Conservation (phyloP, 2,888 invertebrate species). For the Pterobdella sp. region DNA sequence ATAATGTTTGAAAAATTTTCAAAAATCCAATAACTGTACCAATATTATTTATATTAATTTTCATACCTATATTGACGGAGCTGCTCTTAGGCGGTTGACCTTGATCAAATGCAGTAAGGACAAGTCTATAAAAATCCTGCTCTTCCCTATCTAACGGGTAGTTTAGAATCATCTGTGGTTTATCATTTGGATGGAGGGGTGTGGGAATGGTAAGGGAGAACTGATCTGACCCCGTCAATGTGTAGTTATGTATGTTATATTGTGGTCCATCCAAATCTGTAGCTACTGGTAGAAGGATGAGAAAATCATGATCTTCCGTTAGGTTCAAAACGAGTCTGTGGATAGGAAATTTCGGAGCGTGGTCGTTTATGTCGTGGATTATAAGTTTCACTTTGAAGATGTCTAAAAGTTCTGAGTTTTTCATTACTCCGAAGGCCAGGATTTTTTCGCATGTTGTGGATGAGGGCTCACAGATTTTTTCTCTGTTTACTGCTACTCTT, state of each 20-base stretch:
- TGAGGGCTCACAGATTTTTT: background rate
- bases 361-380: slow-evolving; percentile 8
- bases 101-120: background rate
- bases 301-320: background rate
- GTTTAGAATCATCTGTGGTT: background rate
- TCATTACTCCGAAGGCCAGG: background rate
- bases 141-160: background rate
- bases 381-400: background rate
- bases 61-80: background rate
- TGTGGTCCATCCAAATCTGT: background rate
- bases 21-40: too few species aligned
- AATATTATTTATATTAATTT: background rate
- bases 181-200: background rate
- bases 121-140: background rate
- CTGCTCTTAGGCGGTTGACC: background rate
- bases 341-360: background rate
- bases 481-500: background rate
- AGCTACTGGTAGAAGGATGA: background rate
- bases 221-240: background rate
- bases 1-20: too few species aligned
- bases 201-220: background rate
- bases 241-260: background rate
- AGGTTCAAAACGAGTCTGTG: slow-evolving; percentile 2
- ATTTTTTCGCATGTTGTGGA: background rate
- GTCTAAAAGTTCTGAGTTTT: background rate